Percentiles rank a stretch among this genome's conserved stretches.
These are phyloP conservation scores for Octopus bimaculoides DNA, from an alignment of 1,140 invertebrate genomes.

Conservation along the genomic window DNA sequence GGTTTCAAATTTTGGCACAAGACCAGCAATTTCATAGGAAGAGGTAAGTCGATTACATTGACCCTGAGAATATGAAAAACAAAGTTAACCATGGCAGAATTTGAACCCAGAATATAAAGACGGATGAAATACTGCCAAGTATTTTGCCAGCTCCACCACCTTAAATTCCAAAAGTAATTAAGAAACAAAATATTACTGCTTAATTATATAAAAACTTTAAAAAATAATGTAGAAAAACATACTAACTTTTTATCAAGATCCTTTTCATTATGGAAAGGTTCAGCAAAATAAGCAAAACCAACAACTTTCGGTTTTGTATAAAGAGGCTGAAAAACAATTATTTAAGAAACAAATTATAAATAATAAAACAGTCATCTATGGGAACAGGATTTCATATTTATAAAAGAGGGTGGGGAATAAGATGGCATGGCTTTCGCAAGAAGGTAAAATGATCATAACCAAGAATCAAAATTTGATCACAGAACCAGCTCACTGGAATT, in stretches of 20 bases:
- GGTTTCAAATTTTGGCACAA: too few relatives aligned
- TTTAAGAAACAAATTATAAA: neutral
- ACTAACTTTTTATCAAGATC: slow-evolving; percentile 67
- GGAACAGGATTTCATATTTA: neutral
- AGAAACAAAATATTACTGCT: too few relatives aligned
- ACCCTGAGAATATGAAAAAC: too few relatives aligned
- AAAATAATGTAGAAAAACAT: neutral
- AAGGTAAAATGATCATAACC: neutral
- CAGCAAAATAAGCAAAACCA: slow-evolving; percentile 73
- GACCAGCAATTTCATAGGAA: too few relatives aligned
- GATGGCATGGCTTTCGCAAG: neutral
- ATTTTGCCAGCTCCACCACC: too few relatives aligned
- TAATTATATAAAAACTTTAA: neutral
- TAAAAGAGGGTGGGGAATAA: neutral
- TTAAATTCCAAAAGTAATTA: too few relatives aligned
- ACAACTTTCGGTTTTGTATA: slow-evolving; percentile 39
- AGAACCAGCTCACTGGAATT: neutral
- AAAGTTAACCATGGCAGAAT: too few relatives aligned
- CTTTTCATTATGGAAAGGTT: slow-evolving; percentile 82
- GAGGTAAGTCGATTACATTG: too few relatives aligned
- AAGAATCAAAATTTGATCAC: neutral
- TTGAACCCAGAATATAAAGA: too few relatives aligned
- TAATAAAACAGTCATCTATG: neutral
- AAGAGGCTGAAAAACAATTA: slow-evolving; percentile 30
- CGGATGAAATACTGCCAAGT: too few relatives aligned